Base-by-base conservation (phyloP, 2,888 invertebrate species). In the Cheilosia vernalis region DNA sequence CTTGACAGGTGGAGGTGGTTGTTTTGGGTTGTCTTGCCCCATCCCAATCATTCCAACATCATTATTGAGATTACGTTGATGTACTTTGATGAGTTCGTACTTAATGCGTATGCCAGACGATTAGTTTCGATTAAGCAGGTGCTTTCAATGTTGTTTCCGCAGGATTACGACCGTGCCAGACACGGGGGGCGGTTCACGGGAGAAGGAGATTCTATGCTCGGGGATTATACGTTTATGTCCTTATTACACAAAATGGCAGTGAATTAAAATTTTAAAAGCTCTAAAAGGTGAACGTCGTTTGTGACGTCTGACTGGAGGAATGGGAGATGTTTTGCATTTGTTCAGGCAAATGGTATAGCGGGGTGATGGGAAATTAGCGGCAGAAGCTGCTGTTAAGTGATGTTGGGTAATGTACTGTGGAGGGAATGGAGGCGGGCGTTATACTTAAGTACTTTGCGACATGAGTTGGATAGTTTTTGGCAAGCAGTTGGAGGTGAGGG, bases 81-180 rank as follows among this genome's bases (percentile, higher is more conserved):
- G 85, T 85, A 81, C 76, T 77, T 77, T 85, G 85, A 85, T 85
- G 85, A 81, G 85, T 85, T 85, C 61, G 61, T 85, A 55, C 76
- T 76, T 85, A 85, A 85, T 85, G 85, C 72, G 85, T 81, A 56
- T 69, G 85, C 81, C 85, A 85, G 85, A 85, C 81, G 85, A 85
- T 85, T 85, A 85, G 81, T 81, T 85, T 81, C 81, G 85, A 85
- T 85, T 85, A 81, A 85, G 53, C 85, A 85, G 85, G 85, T 85
- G 85, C 85, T 85, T 85, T 81, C 81, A 85, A 85, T 85, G 85
- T 70, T 84, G 84, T 85, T 85, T 80, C 85, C 81, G 81, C 76
- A 72, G 76, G 81, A 85, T 85, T 85, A 76, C 76, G 27, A 79
- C 69, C 66, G 19, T 49, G 4, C 19, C 27, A 64, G 37, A 53